Conservation (phyloP, 2,888 invertebrate genomes). For the Eilema sororculum region DNA sequence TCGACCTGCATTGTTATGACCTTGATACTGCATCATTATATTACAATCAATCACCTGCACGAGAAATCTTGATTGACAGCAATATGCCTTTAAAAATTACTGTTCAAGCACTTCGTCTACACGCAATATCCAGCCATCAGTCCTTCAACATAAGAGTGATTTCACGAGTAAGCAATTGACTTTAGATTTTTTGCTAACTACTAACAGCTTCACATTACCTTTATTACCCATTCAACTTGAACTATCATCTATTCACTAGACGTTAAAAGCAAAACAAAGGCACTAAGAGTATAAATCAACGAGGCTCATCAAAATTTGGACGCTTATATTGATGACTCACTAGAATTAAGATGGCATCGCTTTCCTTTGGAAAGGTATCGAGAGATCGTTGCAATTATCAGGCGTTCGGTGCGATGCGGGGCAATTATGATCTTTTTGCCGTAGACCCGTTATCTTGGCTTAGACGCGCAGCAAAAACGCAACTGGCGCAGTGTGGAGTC, state of each 20-base stretch:
- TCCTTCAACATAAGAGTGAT: slow-evolving; percentile 32
- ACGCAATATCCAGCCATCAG: slow-evolving; percentile 47
- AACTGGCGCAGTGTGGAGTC: slow-evolving; percentile 72
- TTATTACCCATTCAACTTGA: slow-evolving; percentile 55
- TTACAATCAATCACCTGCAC: slow-evolving; percentile 66
- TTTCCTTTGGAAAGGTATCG: slow-evolving; percentile 86
- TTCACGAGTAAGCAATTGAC: slow-evolving; percentile 25
- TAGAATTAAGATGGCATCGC: slow-evolving; percentile 79
- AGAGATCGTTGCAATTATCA: slow-evolving; percentile 81
- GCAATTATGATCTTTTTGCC: slow-evolving; percentile 85
- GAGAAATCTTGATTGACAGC: slow-evolving; percentile 61
- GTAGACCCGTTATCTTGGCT: slow-evolving; percentile 81
- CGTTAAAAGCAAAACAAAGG: slow-evolving; percentile 22
- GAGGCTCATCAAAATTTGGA: slow-evolving; percentile 61
- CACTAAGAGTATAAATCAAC: slow-evolving; percentile 23
- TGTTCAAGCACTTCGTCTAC: slow-evolving; percentile 33
- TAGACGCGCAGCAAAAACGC: slow-evolving; percentile 79
- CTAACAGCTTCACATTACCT: slow-evolving; percentile 48
- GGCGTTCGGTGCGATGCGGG: slow-evolving; percentile 68
- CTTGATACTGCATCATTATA: slow-evolving; percentile 79
- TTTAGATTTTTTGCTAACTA: slow-evolving; percentile 38
- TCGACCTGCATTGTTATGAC: slow-evolving; percentile 68
- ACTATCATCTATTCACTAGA: slow-evolving; percentile 32
- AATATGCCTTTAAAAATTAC: slow-evolving; percentile 62
- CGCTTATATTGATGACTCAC: slow-evolving; percentile 69